Evolutionary conservation across 2,113 vertebrate genomes (phyloP).

Genomic region (Odocoileus virginianus): DNA sequence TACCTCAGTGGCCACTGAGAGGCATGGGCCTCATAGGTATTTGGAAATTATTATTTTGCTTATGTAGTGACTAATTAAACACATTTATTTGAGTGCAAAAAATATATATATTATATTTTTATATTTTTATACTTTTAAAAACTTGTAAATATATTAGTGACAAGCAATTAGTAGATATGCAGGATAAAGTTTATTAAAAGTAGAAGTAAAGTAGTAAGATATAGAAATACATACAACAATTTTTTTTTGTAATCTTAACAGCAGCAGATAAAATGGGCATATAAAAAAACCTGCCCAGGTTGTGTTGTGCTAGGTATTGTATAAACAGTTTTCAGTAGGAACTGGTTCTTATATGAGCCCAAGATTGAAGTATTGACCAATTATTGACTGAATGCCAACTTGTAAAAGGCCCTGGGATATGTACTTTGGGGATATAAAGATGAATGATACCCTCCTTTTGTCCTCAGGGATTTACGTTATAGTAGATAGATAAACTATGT

Average conservation of each 20-base stretch:
- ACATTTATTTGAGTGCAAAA: not conserved
- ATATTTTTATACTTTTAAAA: not conserved
- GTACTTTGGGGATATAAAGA: not conserved
- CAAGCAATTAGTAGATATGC: not conserved
- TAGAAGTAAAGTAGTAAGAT: not conserved
- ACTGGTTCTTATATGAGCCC: not conserved
- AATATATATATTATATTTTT: not conserved
- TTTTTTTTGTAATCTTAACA: not conserved
- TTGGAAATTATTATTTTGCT: not conserved
- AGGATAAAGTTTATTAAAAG: not conserved
- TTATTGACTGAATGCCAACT: not conserved
- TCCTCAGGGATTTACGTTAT: not conserved
- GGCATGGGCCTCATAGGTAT: not conserved
- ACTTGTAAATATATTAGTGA: not conserved
- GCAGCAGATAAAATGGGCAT: not conserved
- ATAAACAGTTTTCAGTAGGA: not conserved
- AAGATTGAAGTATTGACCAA: not conserved
- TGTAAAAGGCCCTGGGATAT: not conserved
- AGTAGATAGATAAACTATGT: not conserved
- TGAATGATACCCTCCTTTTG: not conserved
- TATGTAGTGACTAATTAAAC: not conserved
- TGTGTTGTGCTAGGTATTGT: not conserved
- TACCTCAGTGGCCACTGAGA: not conserved
- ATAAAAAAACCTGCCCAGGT: not conserved
- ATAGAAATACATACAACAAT: not conserved